Conservation (phyloP, 2,113 vertebrate species). For the Rostratula benghalensis region DNA sequence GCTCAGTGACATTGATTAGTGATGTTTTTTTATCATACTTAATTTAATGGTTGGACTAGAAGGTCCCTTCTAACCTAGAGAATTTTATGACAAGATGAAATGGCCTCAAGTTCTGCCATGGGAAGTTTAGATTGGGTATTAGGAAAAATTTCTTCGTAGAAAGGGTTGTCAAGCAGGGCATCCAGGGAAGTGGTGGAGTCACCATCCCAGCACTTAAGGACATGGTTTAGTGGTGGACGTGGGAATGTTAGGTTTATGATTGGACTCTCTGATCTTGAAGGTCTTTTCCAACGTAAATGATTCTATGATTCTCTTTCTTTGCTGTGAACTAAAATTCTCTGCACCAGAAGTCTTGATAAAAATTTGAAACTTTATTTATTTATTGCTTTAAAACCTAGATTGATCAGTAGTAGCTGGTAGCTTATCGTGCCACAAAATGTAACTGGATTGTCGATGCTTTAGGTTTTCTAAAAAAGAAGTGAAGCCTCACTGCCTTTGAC, state of each 20-base stretch:
- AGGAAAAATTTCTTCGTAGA: not conserved
- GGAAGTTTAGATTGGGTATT: not conserved
- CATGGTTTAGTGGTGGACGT: not conserved
- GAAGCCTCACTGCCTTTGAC: not conserved
- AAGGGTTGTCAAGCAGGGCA: not conserved
- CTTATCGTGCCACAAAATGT: not conserved
- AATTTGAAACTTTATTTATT: not conserved
- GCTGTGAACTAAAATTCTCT: not conserved
- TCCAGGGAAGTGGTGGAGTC: not conserved
- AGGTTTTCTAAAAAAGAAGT: not conserved
- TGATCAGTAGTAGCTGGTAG: not conserved
- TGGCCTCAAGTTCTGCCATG: not conserved
- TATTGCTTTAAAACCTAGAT: not conserved
- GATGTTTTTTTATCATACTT: not conserved
- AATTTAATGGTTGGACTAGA: not conserved
- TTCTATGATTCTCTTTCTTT: not conserved
- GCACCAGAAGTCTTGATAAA: not conserved
- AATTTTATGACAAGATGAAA: not conserved
- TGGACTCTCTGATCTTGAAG: not conserved
- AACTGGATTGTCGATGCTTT: not conserved
- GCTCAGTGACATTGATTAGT: not conserved
- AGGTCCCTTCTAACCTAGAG: not conserved
- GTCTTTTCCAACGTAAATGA: not conserved
- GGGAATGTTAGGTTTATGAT: not conserved
- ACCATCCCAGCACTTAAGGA: not conserved